phyloP scores from a whole-genome alignment of 2,888 invertebrate species.

The Molanna angustata region DNA sequence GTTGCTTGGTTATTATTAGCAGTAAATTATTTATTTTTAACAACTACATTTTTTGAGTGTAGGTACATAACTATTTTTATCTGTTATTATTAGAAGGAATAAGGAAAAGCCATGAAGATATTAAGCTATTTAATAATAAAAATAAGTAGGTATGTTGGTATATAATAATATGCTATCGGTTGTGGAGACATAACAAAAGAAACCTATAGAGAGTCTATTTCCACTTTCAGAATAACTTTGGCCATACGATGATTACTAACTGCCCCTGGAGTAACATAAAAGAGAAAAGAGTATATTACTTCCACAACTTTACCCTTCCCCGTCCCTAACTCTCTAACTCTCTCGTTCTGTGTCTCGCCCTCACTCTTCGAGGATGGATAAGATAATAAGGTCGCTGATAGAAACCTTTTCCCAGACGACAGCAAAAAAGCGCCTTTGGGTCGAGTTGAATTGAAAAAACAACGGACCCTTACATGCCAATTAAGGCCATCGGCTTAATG shows the following conservation, averaged over 20 bases:
- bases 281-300: conserved; percentile 32
- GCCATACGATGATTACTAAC: conserved; percentile 32
- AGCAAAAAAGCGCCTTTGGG: conserved; percentile 15
- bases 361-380: conserved; percentile 27
- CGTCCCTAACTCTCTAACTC: too few relatives aligned
- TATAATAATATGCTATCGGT: too few relatives aligned
- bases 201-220: too few relatives aligned
- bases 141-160: too few relatives aligned
- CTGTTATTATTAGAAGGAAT: too few relatives aligned
- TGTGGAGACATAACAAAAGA: too few relatives aligned
- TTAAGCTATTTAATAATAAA: too few relatives aligned
- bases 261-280: conserved; percentile 27
- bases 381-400: conserved; percentile 30
- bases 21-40: too few relatives aligned
- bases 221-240: conserved; percentile 29
- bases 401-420: conserved; percentile 11
- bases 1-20: too few relatives aligned
- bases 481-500: conserved; percentile 8
- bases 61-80: too few relatives aligned
- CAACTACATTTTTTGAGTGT: too few relatives aligned
- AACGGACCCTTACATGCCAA: conserved; percentile 11
- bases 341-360: not conserved
- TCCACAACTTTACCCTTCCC: conserved; percentile 31
- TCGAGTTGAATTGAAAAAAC: conserved; percentile 21
- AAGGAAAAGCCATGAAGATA: too few relatives aligned